Evolutionary conservation across 2,888 invertebrate genomes (phyloP).

Genomic region (Cheilosia vulpina): DNA sequence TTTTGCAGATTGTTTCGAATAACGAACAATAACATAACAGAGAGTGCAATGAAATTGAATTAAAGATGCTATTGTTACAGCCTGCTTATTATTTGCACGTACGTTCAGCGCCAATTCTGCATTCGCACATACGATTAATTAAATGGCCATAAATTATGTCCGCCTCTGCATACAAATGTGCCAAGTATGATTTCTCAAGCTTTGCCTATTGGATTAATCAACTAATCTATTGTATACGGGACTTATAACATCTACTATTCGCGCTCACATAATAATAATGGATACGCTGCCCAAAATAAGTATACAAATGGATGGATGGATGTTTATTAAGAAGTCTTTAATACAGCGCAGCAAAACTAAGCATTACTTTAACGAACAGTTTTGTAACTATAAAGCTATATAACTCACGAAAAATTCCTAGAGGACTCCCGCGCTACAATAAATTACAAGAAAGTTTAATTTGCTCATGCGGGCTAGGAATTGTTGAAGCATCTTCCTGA

Average conservation of each 20-base stretch:
- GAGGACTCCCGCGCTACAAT: slow-evolving; percentile 60
- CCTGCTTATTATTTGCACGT: slow-evolving; percentile 7
- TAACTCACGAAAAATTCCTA: slow-evolving; percentile 47
- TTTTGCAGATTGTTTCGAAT: no score
- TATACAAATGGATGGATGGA: slow-evolving; percentile 26
- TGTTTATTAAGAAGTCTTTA: background rate
- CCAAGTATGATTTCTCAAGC: slow-evolving; percentile 41
- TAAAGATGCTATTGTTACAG: slow-evolving; percentile 44
- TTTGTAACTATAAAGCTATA: slow-evolving; percentile 49
- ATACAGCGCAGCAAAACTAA: background rate
- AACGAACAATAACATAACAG: no score
- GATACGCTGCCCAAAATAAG: slow-evolving; percentile 15
- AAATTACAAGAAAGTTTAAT: slow-evolving; percentile 62
- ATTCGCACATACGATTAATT: background rate
- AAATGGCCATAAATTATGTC: no score
- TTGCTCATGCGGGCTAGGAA: slow-evolving; percentile 60
- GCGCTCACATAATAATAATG: slow-evolving; percentile 17
- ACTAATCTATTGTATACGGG: slow-evolving; percentile 37
- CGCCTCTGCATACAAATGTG: slow-evolving; percentile 6
- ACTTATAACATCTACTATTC: slow-evolving; percentile 41
- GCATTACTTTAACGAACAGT: slow-evolving; percentile 42
- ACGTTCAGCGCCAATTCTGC: slow-evolving; percentile 20
- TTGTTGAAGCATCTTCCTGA: slow-evolving; percentile 58
- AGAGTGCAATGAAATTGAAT: slow-evolving; percentile 9
- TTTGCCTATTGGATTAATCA: slow-evolving; percentile 51